Evolutionary conservation across 2,888 invertebrate genomes (phyloP).

Genomic region (Gortyna flavago): DNA sequence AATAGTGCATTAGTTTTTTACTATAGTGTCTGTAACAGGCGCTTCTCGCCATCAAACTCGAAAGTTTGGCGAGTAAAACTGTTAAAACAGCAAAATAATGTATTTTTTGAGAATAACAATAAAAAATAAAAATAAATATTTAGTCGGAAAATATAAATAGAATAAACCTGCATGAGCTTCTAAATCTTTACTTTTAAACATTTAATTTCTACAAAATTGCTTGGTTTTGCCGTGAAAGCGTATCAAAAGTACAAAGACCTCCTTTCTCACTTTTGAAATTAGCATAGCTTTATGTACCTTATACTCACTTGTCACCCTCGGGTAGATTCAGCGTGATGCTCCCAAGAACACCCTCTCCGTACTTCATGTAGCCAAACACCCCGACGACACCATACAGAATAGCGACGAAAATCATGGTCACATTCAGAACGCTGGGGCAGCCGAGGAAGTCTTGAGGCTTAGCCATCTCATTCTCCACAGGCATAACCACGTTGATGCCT

Average conservation of each 20-base stretch:
- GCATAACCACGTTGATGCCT: conserved; percentile 97
- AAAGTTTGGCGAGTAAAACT: too few species aligned
- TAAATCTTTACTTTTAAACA: neutral
- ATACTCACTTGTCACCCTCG: conserved; percentile 91
- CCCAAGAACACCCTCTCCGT: conserved; percentile 92
- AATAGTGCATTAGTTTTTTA: too few species aligned
- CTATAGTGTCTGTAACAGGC: too few species aligned
- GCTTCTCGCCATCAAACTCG: too few species aligned
- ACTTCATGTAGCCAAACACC: conserved; percentile 96
- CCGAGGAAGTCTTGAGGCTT: conserved; percentile 94
- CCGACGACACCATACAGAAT: conserved; percentile 94
- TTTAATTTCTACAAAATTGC: neutral
- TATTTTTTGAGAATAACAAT: too few species aligned
- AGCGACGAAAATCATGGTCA: conserved; percentile 95
- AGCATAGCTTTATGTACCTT: neutral
- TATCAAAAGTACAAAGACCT: neutral
- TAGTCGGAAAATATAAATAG: neutral
- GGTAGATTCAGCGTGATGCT: conserved; percentile 96
- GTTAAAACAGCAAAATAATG: too few species aligned
- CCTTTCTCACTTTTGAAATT: neutral
- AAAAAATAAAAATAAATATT: too few species aligned
- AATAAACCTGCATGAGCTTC: neutral
- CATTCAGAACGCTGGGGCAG: conserved; percentile 95
- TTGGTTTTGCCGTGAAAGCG: neutral
- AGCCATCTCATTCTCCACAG: conserved; percentile 97